Evolutionary conservation across 2,113 vertebrate genomes (phyloP), one percentile per base, ranked within the genome.

Genomic region (Cyprinus carpio): DNA sequence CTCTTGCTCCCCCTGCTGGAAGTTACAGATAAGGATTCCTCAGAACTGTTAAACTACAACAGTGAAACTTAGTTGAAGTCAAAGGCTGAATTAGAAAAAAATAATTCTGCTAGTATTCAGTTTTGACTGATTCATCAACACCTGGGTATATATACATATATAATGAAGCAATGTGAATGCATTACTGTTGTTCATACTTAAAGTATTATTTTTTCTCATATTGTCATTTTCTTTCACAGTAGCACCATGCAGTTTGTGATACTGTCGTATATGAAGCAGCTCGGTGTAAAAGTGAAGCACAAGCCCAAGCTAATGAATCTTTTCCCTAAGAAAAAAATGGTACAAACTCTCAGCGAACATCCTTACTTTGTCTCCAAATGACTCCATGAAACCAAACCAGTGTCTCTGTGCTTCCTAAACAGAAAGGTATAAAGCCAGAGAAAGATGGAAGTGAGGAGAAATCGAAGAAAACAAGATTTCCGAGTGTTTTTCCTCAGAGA

Each of bases 231-330:
- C 60, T 67, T 56, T 88, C 75, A 7, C 91, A 99, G 98, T 89
- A 96, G 94, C 58, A 94, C 96, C 0, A 97, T 97, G 94, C 97
- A 98, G 71, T 97, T 96, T 81, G 97, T 99, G 80, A 96, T 99
- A 46, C 94, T 97, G 51, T 96, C 95, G 74, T 99, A 98, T 82
- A 99, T 99, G 98, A 99, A 98, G 75, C 96, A 99, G 87, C 93
- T 99, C 58, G 98, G 98, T 2, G 97, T 98, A 25, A 98, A 96
- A 90, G 96, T 98, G 31, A 97, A 98, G 84, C 96, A 96, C 15
- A 99, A 99, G 81, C 93, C 97, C 8, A 94, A 93, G 27, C 93
- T 97, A 0, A 97, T 97, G 80, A 97, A 94, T 12, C 97, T 98
- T 90, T 94, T 99, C 82, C 97, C 97, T 6, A 99, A 97, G 90